These are phyloP conservation scores for Sitodiplosis mosellana DNA, from an alignment of 1,140 invertebrate species.

Conservation along the genomic window DNA sequence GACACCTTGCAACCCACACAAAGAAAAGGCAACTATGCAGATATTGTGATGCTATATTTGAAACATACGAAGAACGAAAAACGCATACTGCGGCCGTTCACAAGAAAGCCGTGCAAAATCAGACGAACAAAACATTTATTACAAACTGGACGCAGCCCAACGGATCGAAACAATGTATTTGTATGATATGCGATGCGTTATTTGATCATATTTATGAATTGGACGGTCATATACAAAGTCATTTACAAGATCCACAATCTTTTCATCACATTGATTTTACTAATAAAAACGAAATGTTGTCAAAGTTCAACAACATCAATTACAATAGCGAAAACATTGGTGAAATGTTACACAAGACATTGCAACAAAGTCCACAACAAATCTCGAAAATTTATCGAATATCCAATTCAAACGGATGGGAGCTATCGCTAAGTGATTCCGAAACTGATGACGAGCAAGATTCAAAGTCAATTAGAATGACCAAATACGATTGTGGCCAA, in stretches of 20 bases:
- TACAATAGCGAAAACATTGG: slow-evolving; percentile 7
- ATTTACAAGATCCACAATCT: slow-evolving; percentile 5
- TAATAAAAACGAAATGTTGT: slow-evolving; percentile 5
- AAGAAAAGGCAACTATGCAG: not conserved
- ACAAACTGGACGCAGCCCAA: not conserved
- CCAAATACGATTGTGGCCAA: not conserved
- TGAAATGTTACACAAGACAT: slow-evolving; percentile 1
- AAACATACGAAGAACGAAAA: not conserved
- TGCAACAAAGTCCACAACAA: not conserved
- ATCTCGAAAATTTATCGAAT: slow-evolving; percentile 1
- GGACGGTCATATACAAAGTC: slow-evolving; percentile 8
- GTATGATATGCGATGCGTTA: too few species aligned
- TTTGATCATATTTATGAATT: not conserved
- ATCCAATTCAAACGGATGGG: not conserved
- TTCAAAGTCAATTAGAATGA: not conserved
- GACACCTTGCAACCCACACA: not conserved
- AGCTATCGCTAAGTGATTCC: slow-evolving; percentile 1
- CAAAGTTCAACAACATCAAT: not conserved
- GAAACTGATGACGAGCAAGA: not conserved
- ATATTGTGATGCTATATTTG: slow-evolving; percentile 2
- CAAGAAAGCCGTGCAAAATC: not conserved
- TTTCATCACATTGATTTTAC: slow-evolving; percentile 6
- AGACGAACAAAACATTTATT: not conserved
- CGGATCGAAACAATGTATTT: not conserved
- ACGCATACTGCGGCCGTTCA: not conserved